A percentile compares a stretch with the other conserved stretches of the same genome.
Evolutionary conservation across 1,140 invertebrate genomes (phyloP).

Genomic region (Microplitis mediator): DNA sequence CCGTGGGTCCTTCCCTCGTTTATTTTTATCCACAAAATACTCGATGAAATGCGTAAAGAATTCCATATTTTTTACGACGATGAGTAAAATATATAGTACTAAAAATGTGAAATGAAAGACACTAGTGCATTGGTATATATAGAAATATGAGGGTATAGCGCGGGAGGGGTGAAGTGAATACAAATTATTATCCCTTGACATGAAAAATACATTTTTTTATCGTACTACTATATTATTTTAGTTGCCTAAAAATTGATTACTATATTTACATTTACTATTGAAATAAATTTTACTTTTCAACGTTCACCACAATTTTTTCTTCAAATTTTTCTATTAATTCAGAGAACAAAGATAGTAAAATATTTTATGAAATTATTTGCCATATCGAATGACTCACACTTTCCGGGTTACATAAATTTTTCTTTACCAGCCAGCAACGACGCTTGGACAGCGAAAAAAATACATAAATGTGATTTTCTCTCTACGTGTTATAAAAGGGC

Average conservation of each 20-base stretch:
- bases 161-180: conserved; percentile 40
- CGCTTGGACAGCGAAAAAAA: conserved; percentile 10
- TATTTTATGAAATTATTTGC: conserved; percentile 2
- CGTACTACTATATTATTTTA: conserved; percentile 9
- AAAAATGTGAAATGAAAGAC: background rate
- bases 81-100: background rate
- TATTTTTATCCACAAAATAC: conserved; percentile 41
- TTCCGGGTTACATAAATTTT: conserved; percentile 11
- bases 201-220: conserved; percentile 43
- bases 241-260: background rate
- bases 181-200: conserved; percentile 39
- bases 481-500: conserved; percentile 23
- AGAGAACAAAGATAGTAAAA: background rate
- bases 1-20: conserved; percentile 28
- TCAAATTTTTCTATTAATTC: background rate
- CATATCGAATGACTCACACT: conserved; percentile 7
- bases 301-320: no score
- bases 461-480: conserved; percentile 5
- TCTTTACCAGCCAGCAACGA: background rate
- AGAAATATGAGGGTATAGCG: background rate
- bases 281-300: background rate
- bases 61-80: conserved; percentile 26
- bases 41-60: conserved; percentile 50
- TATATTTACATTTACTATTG: background rate
- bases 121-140: no score